phyloP scores from a whole-genome alignment of 2,888 invertebrate species.

The Dichetophora obliterata region DNA sequence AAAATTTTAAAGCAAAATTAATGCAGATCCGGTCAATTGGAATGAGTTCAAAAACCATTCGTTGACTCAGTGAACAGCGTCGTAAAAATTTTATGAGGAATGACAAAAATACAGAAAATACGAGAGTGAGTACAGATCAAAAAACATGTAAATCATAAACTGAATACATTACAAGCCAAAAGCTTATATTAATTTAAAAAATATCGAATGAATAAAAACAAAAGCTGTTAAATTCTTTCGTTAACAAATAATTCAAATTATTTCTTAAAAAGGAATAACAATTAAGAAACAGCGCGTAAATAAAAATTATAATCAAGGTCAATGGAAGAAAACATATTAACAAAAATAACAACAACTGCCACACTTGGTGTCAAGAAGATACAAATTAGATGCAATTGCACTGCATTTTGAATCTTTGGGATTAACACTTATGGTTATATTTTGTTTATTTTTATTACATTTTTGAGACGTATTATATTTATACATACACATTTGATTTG shows the following conservation, averaged over 20 bases:
- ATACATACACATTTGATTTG: not conserved
- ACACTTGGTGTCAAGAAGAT: too few species aligned
- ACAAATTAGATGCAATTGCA: too few species aligned
- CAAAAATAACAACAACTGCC: constrained; percentile 32
- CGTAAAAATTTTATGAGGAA: not conserved
- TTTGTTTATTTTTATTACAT: not conserved
- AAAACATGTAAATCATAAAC: constrained; percentile 47
- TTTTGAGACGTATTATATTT: not conserved
- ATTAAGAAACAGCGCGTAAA: constrained; percentile 1
- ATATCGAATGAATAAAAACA: not conserved
- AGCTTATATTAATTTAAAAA: constrained; percentile 16
- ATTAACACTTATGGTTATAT: not conserved
- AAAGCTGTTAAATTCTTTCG: not conserved
- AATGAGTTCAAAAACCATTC: constrained; percentile 17
- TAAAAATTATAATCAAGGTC: constrained; percentile 27
- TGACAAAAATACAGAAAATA: not conserved
- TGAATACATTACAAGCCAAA: constrained; percentile 2
- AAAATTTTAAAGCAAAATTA: not conserved
- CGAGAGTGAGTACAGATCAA: constrained; percentile 40
- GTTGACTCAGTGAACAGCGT: not conserved
- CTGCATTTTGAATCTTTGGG: too few species aligned
- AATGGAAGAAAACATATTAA: constrained; percentile 34
- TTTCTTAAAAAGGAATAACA: not conserved
- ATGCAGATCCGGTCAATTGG: not conserved
- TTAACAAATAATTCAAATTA: not conserved